Evolutionary conservation across 2,797 vertebrate species (phyloP).

Genomic region (Liparis tanakae): DNA sequence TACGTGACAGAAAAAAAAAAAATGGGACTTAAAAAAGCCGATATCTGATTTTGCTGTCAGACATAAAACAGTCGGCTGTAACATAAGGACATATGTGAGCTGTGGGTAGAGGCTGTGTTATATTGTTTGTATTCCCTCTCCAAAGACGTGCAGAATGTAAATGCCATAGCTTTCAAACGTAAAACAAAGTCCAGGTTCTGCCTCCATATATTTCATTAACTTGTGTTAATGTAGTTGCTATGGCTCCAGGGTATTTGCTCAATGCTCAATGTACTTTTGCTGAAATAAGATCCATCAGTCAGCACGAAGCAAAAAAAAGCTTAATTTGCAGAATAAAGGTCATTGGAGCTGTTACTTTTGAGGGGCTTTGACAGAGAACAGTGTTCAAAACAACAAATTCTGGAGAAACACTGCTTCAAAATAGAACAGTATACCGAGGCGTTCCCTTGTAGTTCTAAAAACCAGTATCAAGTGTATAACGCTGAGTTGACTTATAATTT

Average conservation of each 20-base stretch:
- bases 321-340: conserved; percentile 88
- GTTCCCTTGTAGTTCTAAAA: conserved; percentile 35
- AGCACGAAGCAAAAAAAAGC: conserved; percentile 72
- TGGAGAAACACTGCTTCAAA: conserved; percentile 33
- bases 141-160: conserved; percentile 65
- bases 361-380: conserved; percentile 63
- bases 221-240: conserved; percentile 80
- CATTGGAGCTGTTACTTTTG: conserved; percentile 74
- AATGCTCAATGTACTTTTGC: conserved; percentile 78
- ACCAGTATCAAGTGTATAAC: conserved; percentile 38
- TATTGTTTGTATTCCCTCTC: conserved; percentile 33
- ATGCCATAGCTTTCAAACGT: conserved; percentile 76
- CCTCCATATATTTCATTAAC: conserved; percentile 82
- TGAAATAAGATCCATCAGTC: conserved; percentile 86
- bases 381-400: conserved; percentile 59
- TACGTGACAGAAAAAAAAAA: conserved; percentile 9
- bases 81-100: conserved; percentile 15
- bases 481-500: conserved; percentile 40
- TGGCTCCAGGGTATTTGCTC: conserved; percentile 82
- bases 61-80: not conserved
- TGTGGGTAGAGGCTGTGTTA: conserved; percentile 29
- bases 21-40: not conserved
- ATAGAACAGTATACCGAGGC: conserved; percentile 37
- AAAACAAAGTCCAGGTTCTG: conserved; percentile 68
- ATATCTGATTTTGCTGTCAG: conserved; percentile 11